phyloP scores from a whole-genome alignment of 1,140 invertebrate genomes.

The Matsumurasca onukii region DNA sequence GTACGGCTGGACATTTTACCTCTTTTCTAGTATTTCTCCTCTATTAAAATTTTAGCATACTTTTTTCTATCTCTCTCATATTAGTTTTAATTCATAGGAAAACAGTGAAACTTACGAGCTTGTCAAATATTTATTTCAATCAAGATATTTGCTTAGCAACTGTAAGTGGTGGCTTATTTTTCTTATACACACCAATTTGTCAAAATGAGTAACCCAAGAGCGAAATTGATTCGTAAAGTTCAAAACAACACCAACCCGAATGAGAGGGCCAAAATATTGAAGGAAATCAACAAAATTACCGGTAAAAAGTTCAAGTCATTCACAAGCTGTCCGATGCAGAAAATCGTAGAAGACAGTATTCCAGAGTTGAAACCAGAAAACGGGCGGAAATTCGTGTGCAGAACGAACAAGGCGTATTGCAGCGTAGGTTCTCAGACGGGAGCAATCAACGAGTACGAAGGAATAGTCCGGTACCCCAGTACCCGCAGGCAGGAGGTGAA shows the following conservation, averaged over 20 bases:
- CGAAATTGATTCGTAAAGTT: slow-evolving; percentile 6
- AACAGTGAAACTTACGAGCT: too few relatives aligned
- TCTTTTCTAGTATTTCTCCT: too few relatives aligned
- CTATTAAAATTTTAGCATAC: too few relatives aligned
- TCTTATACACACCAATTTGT: too few relatives aligned
- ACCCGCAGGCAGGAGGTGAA: neutral
- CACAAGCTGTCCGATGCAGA: neutral
- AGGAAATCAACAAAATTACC: slow-evolving; percentile 14
- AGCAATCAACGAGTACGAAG: slow-evolving; percentile 7
- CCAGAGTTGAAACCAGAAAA: neutral
- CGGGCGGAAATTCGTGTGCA: neutral
- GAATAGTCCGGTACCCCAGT: slow-evolving; percentile 9
- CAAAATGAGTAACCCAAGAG: slow-evolving; percentile 3
- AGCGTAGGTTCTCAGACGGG: slow-evolving; percentile 5
- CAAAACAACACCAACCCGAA: neutral
- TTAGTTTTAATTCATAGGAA: too few relatives aligned
- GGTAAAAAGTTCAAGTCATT: neutral
- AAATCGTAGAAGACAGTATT: neutral
- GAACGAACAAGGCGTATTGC: neutral
- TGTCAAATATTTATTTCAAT: too few relatives aligned
- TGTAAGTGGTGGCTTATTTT: too few relatives aligned
- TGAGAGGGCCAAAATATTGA: neutral
- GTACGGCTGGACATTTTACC: too few relatives aligned
- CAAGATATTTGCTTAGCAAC: too few relatives aligned
- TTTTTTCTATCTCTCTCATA: too few relatives aligned